These are phyloP conservation scores for Chiroxiphia lanceolata DNA, from an alignment of 2,797 vertebrate species.

Conservation along the genomic window DNA sequence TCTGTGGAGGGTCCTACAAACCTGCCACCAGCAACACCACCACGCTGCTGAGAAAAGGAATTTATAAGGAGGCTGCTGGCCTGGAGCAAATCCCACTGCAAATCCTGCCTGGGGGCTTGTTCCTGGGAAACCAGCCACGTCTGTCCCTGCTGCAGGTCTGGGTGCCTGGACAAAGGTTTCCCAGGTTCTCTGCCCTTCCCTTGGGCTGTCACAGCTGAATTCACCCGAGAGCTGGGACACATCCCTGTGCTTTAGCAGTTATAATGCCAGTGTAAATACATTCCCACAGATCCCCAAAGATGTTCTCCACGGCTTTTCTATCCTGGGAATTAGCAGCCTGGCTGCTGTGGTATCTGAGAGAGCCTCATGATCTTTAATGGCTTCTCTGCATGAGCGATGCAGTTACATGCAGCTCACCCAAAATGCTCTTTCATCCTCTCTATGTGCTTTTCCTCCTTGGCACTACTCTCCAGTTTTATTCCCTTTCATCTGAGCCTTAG, in stretches of 20 bases:
- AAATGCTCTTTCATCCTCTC: neutral
- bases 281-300: neutral
- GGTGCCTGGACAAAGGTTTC: neutral
- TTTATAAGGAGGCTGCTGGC: neutral
- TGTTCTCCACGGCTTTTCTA: neutral
- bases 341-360: neutral
- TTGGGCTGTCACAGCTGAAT: neutral
- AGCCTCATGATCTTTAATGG: neutral
- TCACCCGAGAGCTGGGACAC: neutral
- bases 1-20: rapidly evolving
- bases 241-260: neutral
- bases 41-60: rapidly evolving
- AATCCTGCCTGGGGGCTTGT: neutral
- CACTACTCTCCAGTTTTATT: neutral
- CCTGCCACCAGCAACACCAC: neutral
- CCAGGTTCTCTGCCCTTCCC: neutral
- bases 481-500: neutral
- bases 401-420: neutral
- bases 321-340: neutral
- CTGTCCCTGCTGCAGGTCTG: neutral
- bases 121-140: neutral
- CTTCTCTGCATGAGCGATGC: neutral
- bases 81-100: neutral
- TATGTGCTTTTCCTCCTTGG: neutral
- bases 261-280: neutral